phyloP scores from a whole-genome alignment of 1,140 invertebrate genomes.

The Gonatopus flavifemur region DNA sequence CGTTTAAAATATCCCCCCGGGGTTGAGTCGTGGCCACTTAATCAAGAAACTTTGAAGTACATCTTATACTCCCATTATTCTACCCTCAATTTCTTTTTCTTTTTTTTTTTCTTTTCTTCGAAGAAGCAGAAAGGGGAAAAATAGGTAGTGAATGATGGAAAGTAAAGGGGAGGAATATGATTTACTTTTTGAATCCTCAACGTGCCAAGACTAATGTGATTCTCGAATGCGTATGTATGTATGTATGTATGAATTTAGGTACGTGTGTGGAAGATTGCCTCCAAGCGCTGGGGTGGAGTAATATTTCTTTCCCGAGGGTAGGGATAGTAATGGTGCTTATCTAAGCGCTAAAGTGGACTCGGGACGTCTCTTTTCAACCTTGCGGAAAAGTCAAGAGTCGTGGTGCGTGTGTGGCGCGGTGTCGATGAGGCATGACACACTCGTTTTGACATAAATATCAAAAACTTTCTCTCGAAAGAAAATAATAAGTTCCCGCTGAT shows the following conservation, averaged over 20 bases:
- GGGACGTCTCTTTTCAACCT: too few relatives aligned
- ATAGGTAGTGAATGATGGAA: too few relatives aligned
- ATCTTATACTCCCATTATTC: conserved; percentile 16
- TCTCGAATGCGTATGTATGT: not conserved
- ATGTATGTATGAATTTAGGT: too few relatives aligned
- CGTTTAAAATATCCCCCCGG: not conserved
- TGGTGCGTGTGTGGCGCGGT: too few relatives aligned
- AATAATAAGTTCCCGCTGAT: too few relatives aligned
- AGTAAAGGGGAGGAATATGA: not conserved
- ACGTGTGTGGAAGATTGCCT: conserved; percentile 11
- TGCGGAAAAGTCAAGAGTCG: too few relatives aligned
- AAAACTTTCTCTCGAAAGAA: too few relatives aligned
- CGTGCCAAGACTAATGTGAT: conserved; percentile 6
- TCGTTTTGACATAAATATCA: too few relatives aligned
- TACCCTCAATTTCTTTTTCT: too few relatives aligned
- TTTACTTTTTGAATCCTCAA: conserved; percentile 16
- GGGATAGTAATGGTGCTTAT: conserved; percentile 12
- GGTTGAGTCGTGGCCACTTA: conserved; percentile 9
- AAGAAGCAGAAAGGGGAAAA: too few relatives aligned
- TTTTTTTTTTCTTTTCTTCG: too few relatives aligned
- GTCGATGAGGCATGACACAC: too few relatives aligned
- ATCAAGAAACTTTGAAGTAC: conserved; percentile 1
- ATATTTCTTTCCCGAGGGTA: conserved; percentile 14
- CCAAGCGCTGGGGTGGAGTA: conserved; percentile 3
- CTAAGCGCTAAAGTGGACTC: conserved; percentile 9